Percentiles rank a stretch among this genome's conserved stretches.
phyloP scores from a whole-genome alignment of 2,888 invertebrate species.

The Apotomis turbidana region DNA sequence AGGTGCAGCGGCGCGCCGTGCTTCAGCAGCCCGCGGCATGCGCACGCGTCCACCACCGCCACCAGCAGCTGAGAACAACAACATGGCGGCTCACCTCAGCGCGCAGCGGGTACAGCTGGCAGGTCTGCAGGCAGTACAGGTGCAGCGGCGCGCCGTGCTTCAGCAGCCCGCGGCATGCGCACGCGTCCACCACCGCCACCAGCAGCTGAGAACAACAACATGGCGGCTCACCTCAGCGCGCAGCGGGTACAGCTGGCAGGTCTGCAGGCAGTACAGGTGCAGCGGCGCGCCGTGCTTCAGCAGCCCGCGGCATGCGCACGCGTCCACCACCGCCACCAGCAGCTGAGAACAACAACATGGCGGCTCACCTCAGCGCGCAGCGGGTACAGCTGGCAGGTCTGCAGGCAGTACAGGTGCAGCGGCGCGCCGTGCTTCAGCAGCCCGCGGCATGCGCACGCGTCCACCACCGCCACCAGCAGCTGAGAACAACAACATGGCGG shows the following conservation, averaged over 20 bases:
- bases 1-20: too few relatives aligned
- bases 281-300: neutral
- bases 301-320: neutral
- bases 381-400: too few relatives aligned
- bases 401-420: neutral
- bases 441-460: neutral
- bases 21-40: too few relatives aligned
- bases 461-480: neutral
- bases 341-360: neutral
- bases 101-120: too few relatives aligned
- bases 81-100: too few relatives aligned
- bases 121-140: neutral
- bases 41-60: too few relatives aligned
- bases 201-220: neutral
- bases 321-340: neutral
- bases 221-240: too few relatives aligned
- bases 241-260: too few relatives aligned
- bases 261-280: neutral
- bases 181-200: neutral
- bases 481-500: neutral
- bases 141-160: neutral
- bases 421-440: neutral
- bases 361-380: too few relatives aligned
- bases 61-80: too few relatives aligned
- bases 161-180: neutral